These are phyloP conservation scores for Drosophila cracens DNA, from an alignment of 2,888 invertebrate species.

Conservation along the genomic window DNA sequence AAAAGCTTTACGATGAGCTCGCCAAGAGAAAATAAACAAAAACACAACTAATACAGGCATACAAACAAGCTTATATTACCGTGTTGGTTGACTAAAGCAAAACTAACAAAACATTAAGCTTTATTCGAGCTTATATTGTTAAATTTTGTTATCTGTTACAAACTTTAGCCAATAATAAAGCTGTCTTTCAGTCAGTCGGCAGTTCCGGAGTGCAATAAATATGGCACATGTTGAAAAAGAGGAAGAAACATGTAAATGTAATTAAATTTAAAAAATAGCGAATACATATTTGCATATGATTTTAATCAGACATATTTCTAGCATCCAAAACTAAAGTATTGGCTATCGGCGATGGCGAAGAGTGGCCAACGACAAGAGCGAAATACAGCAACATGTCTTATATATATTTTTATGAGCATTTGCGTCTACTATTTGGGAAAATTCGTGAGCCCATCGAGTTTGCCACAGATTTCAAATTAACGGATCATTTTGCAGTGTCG, in stretches of 20 bases:
- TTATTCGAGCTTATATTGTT: slow-evolving; percentile 2
- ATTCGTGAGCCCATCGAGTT: slow-evolving; percentile 3
- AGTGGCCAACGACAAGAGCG: background rate
- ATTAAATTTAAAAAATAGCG: background rate
- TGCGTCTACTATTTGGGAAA: slow-evolving; percentile 18
- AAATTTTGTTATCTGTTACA: slow-evolving; percentile 5
- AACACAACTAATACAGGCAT: background rate
- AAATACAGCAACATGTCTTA: background rate
- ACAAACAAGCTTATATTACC: background rate
- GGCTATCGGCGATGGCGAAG: slow-evolving; percentile 25
- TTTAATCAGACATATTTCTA: background rate
- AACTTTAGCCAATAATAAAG: slow-evolving; percentile 13
- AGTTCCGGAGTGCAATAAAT: background rate
- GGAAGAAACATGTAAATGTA: slow-evolving; percentile 7
- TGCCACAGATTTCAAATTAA: slow-evolving; percentile 15
- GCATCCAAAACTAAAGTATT: slow-evolving; percentile 17
- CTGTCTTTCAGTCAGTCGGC: slow-evolving; percentile 2
- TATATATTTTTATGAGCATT: background rate
- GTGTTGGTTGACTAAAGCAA: background rate
- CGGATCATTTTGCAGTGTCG: slow-evolving; percentile 8
- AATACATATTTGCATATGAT: background rate
- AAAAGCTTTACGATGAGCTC: background rate
- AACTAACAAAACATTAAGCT: background rate
- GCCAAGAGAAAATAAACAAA: background rate
- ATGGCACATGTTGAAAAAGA: background rate